Evolutionary conservation across 2,888 invertebrate genomes (phyloP).

Genomic region (Escarpia spicata): DNA sequence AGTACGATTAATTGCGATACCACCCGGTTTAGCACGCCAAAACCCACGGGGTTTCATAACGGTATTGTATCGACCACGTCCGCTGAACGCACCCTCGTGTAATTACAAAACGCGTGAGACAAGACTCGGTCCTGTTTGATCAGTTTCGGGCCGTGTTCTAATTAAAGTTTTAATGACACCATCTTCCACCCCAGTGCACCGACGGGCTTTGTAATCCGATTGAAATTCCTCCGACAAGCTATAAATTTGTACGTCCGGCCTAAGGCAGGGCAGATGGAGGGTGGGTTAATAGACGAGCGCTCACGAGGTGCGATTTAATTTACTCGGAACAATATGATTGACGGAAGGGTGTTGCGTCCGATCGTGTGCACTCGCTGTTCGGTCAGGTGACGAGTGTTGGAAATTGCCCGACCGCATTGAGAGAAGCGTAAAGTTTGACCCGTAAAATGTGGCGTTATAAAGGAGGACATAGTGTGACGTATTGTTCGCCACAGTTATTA

Average conservation of each 20-base stretch:
- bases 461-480: not conserved
- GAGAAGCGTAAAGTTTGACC: not conserved
- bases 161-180: slow-evolving; percentile 13
- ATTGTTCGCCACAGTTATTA: not conserved
- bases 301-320: slow-evolving; percentile 3
- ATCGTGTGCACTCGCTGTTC: not conserved
- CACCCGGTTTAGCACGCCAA: not conserved
- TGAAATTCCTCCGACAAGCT: not conserved
- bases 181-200: not conserved
- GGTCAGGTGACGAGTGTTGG: not conserved
- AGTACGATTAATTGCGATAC: not conserved
- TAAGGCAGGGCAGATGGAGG: not conserved
- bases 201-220: slow-evolving; percentile 1
- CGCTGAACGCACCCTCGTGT: not conserved
- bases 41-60: not conserved
- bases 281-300: not conserved
- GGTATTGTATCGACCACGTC: not conserved
- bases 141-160: not conserved
- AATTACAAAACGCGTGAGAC: not conserved
- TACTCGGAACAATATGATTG: slow-evolving; percentile 6
- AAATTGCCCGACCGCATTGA: not conserved
- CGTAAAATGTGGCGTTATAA: not conserved
- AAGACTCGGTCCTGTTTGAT: not conserved
- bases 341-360: not conserved
- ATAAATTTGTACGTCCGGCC: not conserved